phyloP scores from a whole-genome alignment of 2,888 invertebrate genomes.

The Villa cingulata region DNA sequence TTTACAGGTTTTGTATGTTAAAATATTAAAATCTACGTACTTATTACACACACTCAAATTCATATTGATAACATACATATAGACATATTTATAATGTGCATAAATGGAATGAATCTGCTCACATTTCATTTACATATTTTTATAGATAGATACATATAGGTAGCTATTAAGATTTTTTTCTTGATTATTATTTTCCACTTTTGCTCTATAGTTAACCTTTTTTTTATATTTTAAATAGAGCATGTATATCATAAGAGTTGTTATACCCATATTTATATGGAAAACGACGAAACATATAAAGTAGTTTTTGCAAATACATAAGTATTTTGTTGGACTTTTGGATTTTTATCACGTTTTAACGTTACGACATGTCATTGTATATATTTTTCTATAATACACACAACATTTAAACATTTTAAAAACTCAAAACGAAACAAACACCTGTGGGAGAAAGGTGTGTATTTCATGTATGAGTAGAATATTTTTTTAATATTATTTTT shows the following conservation, averaged over 20 bases:
- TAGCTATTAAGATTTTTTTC: too few relatives aligned
- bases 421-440: too few relatives aligned
- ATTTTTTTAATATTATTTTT: too few relatives aligned
- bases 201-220: neutral
- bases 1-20: neutral
- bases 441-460: constrained; percentile 6
- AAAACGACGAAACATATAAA: neutral
- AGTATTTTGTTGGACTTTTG: neutral
- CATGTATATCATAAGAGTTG: too few relatives aligned
- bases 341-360: constrained; percentile 11
- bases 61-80: neutral
- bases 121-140: too few relatives aligned
- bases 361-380: constrained; percentile 10
- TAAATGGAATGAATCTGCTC: neutral
- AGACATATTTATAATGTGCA: neutral
- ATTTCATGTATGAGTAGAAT: neutral
- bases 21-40: too few relatives aligned
- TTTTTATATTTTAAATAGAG: too few relatives aligned
- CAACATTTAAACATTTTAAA: neutral
- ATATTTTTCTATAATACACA: neutral
- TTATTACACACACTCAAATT: too few relatives aligned
- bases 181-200: neutral
- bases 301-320: neutral
- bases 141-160: too few relatives aligned
- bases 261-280: neutral